Base-by-base conservation (phyloP, 2,888 invertebrate genomes). In the Chromoteleia sp. region DNA sequence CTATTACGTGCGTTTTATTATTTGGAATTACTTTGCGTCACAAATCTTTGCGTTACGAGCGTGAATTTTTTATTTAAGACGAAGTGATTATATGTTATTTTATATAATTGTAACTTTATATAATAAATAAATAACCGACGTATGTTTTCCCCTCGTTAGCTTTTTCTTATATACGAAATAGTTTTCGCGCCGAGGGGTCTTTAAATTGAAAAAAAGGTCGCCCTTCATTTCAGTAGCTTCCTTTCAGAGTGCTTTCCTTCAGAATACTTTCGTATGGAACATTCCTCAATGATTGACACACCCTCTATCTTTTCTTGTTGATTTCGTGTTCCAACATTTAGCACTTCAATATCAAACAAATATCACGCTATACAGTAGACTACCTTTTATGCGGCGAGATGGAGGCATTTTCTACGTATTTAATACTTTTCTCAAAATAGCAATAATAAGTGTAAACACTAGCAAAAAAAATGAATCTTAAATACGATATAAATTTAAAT, bases 1-100 rank as follows among this genome's bases (percentile, higher is more conserved):
- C 41, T 74, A 74, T 74, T 58, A 39, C 39, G 33, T 17, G 43
- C 41, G 36, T 41, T 63, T 65, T 67, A 67, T 75, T 58, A 30
- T 58, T 30, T 15, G 7, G 17, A 65, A 75, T 58, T 67, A 56
- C 21, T 2, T 33, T 14, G 14, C 7, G 19, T 65, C n/a, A 36
- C 56, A 74, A 74, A 74, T 65, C 45, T 30, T 56, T 19, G 6
- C 21, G 17, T 29, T 56, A 19, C 33, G 43, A 41, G 19, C 15
- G 25, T 17, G 4, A 50, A 52, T 10, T 50, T 50, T 71, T 58
- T 36, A 21, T 48, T 71, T 17, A 21, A 12, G n/a, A 45, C 25
- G 0, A 4, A 15, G n/a, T 19, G 36, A 56, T 56, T 56, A 56
- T 36, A 19, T 10, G 19, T 30, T 25, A 33, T n/a, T 56, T 56